Percentiles rank a stretch among this genome's conserved stretches.
These are phyloP conservation scores for Peromyscus attwateri DNA, from an alignment of 2,797 vertebrate species.

Conservation along the genomic window DNA sequence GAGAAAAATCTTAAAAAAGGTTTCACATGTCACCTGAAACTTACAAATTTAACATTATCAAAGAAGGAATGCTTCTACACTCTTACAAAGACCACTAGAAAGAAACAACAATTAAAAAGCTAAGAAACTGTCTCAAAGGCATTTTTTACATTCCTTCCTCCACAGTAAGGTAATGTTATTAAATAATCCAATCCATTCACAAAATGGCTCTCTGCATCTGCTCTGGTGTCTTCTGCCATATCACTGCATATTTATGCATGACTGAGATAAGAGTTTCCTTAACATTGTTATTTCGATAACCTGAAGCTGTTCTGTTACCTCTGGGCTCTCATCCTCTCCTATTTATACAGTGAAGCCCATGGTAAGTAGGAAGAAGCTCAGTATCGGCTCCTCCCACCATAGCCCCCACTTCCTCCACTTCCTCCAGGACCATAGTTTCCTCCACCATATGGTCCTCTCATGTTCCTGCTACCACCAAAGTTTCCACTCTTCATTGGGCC, in stretches of 20 bases:
- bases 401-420: no score
- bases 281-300: conserved; percentile 94
- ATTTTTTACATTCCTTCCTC: conserved; percentile 92
- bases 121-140: not conserved
- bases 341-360: conserved; percentile 95
- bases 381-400: no score
- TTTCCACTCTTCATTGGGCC: no score
- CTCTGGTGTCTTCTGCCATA: conserved; percentile 94
- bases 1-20: no score
- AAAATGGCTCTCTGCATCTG: conserved; percentile 95
- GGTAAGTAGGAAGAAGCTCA: no score
- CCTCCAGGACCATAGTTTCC: no score
- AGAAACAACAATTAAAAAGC: not conserved
- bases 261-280: conserved; percentile 94
- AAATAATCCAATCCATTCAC: conserved; percentile 95
- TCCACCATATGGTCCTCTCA: no score
- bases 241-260: conserved; percentile 94
- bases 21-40: conserved; percentile 93
- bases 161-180: conserved; percentile 93
- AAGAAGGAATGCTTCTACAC: conserved; percentile 93
- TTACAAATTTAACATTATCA: conserved; percentile 94
- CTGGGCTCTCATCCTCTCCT: conserved; percentile 94
- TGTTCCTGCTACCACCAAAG: no score
- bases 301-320: conserved; percentile 94
- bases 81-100: conserved; percentile 73